A percentile compares a stretch with the other conserved stretches of the same genome.
Conservation (phyloP, 2,888 invertebrate genomes). For the Onthophagus sagittarius region DNA sequence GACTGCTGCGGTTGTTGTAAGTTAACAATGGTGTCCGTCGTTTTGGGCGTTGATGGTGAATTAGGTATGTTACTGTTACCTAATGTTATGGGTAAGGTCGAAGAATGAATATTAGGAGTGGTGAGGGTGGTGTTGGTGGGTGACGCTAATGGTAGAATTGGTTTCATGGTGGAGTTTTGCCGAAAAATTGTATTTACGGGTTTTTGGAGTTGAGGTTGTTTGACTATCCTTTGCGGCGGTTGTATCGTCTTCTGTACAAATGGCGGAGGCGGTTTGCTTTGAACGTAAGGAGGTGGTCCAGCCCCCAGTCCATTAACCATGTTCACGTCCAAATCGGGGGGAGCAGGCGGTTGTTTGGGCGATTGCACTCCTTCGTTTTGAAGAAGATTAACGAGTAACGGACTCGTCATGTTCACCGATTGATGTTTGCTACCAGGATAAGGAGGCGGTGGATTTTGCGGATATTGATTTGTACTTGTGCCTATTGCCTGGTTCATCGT, state of each 20-base stretch:
- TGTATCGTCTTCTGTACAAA: conserved; percentile 26
- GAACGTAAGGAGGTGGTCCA: conserved; percentile 17
- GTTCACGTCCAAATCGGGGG: conserved; percentile 14
- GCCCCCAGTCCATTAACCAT: conserved; percentile 20
- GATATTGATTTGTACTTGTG: conserved; percentile 28
- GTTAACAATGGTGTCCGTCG: background rate
- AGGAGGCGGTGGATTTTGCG: conserved; percentile 43
- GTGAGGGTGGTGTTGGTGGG: background rate
- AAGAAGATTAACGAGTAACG: conserved; percentile 83
- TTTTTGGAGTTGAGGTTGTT: conserved; percentile 3
- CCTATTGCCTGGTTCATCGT: conserved; percentile 85
- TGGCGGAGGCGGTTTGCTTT: conserved; percentile 19
- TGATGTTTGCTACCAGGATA: conserved; percentile 49
- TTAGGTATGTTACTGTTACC: background rate
- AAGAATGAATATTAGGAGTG: background rate
- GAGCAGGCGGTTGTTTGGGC: conserved; percentile 30
- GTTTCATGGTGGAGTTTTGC: background rate
- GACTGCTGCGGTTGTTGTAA: conserved; percentile 15
- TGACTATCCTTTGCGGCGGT: conserved; percentile 15
- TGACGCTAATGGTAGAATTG: background rate
- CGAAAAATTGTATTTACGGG: conserved; percentile 1
- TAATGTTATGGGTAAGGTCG: background rate
- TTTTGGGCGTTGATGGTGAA: background rate
- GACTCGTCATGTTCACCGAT: conserved; percentile 76
- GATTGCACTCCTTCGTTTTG: conserved; percentile 71